These are phyloP conservation scores for Zygothrica quintamaculata DNA, from an alignment of 2,888 invertebrate genomes.

Conservation along the genomic window DNA sequence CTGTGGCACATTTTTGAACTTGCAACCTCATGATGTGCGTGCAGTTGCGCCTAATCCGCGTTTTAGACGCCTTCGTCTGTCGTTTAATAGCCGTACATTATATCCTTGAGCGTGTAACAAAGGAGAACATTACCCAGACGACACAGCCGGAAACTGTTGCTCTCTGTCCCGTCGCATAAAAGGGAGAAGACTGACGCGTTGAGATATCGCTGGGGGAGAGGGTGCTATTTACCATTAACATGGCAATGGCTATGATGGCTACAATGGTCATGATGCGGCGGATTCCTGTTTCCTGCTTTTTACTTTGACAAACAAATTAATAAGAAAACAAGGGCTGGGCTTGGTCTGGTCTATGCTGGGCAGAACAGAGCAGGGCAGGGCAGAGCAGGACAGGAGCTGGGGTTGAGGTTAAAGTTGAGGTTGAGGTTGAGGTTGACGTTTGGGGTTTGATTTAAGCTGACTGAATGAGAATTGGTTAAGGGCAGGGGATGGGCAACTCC, in stretches of 20 bases:
- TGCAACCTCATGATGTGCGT: slow-evolving; percentile 71
- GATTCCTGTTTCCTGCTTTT: slow-evolving; percentile 56
- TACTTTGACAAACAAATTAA: slow-evolving; percentile 76
- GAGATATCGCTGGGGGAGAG: too few relatives aligned
- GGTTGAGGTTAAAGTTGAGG: too few relatives aligned
- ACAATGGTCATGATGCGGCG: slow-evolving; percentile 63
- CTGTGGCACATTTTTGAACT: slow-evolving; percentile 15
- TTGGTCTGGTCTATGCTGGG: slow-evolving; percentile 24
- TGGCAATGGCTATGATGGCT: slow-evolving; percentile 28
- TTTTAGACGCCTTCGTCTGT: slow-evolving; percentile 61
- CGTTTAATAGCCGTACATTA: slow-evolving; percentile 44
- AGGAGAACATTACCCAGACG: slow-evolving; percentile 1
- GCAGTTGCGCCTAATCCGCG: slow-evolving; percentile 76
- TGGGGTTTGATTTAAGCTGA: background rate
- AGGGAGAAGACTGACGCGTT: background rate
- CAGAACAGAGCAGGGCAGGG: background rate
- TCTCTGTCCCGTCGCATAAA: slow-evolving; percentile 5
- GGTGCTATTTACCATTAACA: slow-evolving; percentile 21
- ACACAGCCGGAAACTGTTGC: slow-evolving; percentile 51
- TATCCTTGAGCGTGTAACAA: slow-evolving; percentile 27
- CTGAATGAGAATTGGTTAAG: too few relatives aligned
- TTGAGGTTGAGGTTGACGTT: too few relatives aligned
- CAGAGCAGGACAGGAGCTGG: background rate
- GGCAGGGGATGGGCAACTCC: background rate
- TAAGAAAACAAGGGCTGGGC: slow-evolving; percentile 66